Percentiles rank a stretch among this genome's conserved stretches.
Evolutionary conservation across 2,888 invertebrate genomes (phyloP).

Genomic region (Saturnia pavonia): DNA sequence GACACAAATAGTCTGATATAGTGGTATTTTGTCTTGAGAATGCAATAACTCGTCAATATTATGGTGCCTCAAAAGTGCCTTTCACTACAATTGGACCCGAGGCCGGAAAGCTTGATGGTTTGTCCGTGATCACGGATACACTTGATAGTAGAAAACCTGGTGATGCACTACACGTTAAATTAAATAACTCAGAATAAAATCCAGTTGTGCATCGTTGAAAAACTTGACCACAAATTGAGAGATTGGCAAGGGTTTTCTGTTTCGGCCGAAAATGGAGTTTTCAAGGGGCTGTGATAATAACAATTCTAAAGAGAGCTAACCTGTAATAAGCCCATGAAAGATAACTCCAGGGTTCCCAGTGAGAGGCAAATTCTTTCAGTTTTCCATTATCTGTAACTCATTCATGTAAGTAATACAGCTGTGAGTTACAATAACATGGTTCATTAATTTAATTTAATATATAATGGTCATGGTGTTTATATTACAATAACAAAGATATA

Average conservation of each 20-base stretch:
- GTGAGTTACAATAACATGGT: constrained; percentile 66
- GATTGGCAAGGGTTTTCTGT: constrained; percentile 79
- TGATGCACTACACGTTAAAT: constrained; percentile 68
- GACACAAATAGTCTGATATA: constrained; percentile 63
- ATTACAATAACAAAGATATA: constrained; percentile 23
- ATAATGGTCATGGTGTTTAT: constrained; percentile 22
- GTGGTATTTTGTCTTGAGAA: constrained; percentile 67
- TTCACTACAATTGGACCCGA: constrained; percentile 79
- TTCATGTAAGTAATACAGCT: constrained; percentile 76
- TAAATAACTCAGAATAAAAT: constrained; percentile 39
- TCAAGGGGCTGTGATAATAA: constrained; percentile 62
- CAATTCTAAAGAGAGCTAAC: constrained; percentile 42
- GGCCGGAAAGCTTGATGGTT: constrained; percentile 82
- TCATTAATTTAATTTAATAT: constrained; percentile 33
- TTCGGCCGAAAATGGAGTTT: constrained; percentile 78
- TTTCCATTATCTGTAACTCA: constrained; percentile 70
- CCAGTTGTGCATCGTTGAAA: constrained; percentile 77
- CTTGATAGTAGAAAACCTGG: constrained; percentile 81
- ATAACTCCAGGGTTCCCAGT: constrained; percentile 80
- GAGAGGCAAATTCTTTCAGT: constrained; percentile 73
- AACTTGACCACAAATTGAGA: constrained; percentile 78
- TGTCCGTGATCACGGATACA: constrained; percentile 77
- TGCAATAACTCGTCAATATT: constrained; percentile 82
- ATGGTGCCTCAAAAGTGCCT: constrained; percentile 81
- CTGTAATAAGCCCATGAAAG: constrained; percentile 58